Evolutionary conservation across 2,113 vertebrate genomes (phyloP).

Genomic region (Amphiprion percula): DNA sequence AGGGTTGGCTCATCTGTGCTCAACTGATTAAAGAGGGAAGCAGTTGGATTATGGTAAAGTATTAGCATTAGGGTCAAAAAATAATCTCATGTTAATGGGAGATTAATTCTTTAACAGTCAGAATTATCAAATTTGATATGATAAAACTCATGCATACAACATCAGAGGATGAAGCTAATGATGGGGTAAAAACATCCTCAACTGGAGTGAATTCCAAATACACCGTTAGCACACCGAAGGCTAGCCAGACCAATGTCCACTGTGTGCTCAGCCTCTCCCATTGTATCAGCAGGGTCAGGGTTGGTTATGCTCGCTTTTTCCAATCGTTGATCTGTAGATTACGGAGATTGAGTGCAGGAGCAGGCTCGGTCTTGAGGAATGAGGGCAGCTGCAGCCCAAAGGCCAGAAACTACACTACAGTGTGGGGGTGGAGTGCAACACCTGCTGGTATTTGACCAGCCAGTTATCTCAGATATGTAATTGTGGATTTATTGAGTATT

Average conservation of each 20-base stretch:
- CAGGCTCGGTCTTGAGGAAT: conserved; percentile 45
- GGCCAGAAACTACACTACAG: conserved; percentile 27
- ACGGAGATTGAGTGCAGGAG: conserved; percentile 20
- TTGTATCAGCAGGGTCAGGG: conserved; percentile 15
- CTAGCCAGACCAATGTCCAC: neutral
- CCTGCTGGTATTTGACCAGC: conserved; percentile 31
- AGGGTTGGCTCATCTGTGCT: neutral
- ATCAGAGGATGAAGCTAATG: too few species aligned
- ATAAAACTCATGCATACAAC: too few species aligned
- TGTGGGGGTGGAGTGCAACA: conserved; percentile 31
- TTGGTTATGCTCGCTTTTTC: conserved; percentile 5
- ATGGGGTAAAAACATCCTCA: too few species aligned
- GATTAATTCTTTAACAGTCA: neutral
- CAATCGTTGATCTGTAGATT: conserved; percentile 40
- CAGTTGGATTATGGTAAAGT: neutral
- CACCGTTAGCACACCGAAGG: neutral
- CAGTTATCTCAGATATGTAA: conserved; percentile 28
- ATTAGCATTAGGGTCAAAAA: neutral
- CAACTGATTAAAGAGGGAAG: neutral
- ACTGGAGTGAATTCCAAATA: neutral
- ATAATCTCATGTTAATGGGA: neutral
- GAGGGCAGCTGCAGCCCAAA: conserved; percentile 65
- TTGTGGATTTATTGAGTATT: neutral
- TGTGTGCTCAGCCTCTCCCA: neutral
- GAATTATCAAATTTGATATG: too few species aligned